Evolutionary conservation across 2,888 invertebrate genomes (phyloP).

Genomic region (Stenichneumon culpator): DNA sequence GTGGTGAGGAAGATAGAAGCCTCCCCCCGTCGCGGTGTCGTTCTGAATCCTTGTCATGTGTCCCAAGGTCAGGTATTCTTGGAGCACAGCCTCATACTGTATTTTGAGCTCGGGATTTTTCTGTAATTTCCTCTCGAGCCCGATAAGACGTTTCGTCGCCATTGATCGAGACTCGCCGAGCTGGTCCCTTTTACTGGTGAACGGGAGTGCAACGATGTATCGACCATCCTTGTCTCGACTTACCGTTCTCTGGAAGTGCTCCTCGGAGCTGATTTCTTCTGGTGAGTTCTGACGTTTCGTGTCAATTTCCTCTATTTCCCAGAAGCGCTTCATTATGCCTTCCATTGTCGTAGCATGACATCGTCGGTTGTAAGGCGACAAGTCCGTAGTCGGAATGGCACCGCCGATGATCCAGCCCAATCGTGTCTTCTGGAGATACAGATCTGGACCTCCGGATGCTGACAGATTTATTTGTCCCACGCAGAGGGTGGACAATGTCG

Average conservation of each 20-base stretch:
- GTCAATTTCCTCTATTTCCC: conserved; percentile 55
- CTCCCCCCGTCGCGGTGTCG: neutral
- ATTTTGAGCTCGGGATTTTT: conserved; percentile 39
- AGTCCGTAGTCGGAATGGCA: neutral
- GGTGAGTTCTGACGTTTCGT: neutral
- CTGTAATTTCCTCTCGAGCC: conserved; percentile 55
- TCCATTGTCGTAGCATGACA: conserved; percentile 13
- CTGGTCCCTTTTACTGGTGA: conserved; percentile 36
- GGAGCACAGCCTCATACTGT: conserved; percentile 51
- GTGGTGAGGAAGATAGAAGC: conserved; percentile 77
- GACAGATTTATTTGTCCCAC: conserved; percentile 58
- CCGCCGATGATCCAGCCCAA: conserved; percentile 67
- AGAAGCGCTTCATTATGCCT: conserved; percentile 50
- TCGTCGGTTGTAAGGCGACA: conserved; percentile 29
- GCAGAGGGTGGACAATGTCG: conserved; percentile 50
- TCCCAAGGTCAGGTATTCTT: conserved; percentile 65
- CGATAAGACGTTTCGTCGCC: conserved; percentile 48
- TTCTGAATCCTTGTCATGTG: conserved; percentile 60
- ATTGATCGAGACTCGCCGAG: conserved; percentile 54
- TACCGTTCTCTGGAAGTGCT: conserved; percentile 41
- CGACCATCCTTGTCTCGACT: conserved; percentile 20
- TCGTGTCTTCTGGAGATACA: conserved; percentile 63
- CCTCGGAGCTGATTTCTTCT: conserved; percentile 51
- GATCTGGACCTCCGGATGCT: conserved; percentile 25
- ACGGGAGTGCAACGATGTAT: conserved; percentile 59